phyloP scores from a whole-genome alignment of 2,113 vertebrate genomes.

The Leiothrix lutea region DNA sequence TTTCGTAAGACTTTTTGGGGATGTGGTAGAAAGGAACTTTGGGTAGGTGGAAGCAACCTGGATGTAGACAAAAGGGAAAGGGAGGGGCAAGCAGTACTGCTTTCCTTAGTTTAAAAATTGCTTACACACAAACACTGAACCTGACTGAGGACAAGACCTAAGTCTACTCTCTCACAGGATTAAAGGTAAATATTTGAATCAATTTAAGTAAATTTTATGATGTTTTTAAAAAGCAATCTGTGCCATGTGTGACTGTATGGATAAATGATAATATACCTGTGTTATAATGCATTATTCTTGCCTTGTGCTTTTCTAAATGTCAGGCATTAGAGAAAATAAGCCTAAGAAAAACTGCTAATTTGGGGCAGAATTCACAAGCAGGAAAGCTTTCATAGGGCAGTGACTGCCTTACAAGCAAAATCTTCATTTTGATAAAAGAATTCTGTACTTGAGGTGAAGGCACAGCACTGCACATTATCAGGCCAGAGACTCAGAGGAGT shows the following conservation, averaged over 20 bases:
- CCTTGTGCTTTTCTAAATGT: neutral
- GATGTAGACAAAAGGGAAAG: neutral
- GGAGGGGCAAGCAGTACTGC: neutral
- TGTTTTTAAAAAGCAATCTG: neutral
- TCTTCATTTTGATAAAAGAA: neutral
- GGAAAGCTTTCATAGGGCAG: neutral
- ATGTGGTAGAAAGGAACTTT: neutral
- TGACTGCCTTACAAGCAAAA: neutral
- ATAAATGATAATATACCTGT: neutral
- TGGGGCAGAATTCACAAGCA: neutral
- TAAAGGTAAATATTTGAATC: slow-evolving; percentile 38
- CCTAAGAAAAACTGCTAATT: neutral
- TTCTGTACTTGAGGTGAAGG: neutral
- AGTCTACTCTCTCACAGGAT: neutral
- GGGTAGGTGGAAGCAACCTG: neutral
- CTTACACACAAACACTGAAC: neutral
- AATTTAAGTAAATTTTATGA: neutral
- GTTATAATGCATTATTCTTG: neutral
- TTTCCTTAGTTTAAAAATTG: neutral
- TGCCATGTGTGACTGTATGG: neutral
- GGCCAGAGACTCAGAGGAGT: neutral
- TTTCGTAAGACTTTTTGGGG: neutral
- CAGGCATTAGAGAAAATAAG: neutral
- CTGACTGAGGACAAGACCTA: neutral
- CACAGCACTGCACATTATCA: neutral